Conservation (phyloP, 2,113 vertebrate species). For the Actenoides lindsayi region DNA sequence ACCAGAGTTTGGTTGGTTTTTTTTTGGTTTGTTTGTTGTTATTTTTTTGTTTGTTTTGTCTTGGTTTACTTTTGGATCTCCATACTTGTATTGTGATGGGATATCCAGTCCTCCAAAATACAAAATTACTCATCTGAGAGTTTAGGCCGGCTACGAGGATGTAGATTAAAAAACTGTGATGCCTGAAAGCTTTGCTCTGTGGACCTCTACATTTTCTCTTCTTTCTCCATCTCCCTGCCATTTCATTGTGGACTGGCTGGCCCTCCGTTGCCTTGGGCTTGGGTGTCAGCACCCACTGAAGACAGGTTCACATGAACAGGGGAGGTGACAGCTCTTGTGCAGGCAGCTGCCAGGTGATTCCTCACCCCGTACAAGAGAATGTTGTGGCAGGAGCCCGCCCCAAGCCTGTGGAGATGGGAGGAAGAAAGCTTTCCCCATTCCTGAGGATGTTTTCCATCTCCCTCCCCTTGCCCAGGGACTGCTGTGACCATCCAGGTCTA, state of each 20-base stretch:
- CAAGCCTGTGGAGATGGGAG: background rate
- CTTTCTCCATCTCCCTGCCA: background rate
- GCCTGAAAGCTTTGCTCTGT: background rate
- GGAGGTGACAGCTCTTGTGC: background rate
- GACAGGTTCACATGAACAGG: rapidly evolving
- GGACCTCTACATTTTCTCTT: background rate
- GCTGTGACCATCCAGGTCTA: background rate
- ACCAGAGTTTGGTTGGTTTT: background rate
- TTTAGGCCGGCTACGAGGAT: background rate
- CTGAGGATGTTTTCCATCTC: background rate
- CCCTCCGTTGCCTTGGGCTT: rapidly evolving
- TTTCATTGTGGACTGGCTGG: background rate
- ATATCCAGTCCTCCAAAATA: background rate
- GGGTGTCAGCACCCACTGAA: background rate
- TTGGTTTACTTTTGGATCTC: background rate
- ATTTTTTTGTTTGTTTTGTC: background rate
- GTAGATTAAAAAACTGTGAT: background rate
- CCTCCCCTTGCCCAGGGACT: background rate
- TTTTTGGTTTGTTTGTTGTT: background rate
- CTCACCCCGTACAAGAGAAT: rapidly evolving
- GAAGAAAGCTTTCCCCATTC: background rate
- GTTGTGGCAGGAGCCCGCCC: background rate
- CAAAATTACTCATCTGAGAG: background rate
- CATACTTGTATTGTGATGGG: background rate
- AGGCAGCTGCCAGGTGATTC: background rate